A percentile compares a stretch with the other conserved stretches of the same genome.
Evolutionary conservation across 2,888 invertebrate genomes (phyloP).

Genomic region (Apotomis capreana): DNA sequence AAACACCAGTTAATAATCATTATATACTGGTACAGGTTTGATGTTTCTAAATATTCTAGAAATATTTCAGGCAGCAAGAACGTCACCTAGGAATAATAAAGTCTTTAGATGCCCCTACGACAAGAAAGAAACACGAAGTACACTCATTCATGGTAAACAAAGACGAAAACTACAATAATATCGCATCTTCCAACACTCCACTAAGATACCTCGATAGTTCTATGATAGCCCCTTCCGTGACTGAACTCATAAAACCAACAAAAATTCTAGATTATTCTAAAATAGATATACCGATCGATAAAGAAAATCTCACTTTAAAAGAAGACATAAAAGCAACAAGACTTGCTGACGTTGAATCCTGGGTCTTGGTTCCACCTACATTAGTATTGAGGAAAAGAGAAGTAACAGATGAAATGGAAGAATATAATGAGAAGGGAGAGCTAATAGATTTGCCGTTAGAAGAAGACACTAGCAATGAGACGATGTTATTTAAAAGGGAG

Average conservation of each 20-base stretch:
- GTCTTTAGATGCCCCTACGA: conserved; percentile 73
- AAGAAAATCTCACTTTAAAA: conserved; percentile 51
- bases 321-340: conserved; percentile 63
- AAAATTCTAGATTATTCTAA: conserved; percentile 38
- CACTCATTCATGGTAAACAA: conserved; percentile 75
- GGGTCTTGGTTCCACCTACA: conserved; percentile 73
- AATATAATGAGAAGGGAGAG: conserved; percentile 59
- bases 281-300: conserved; percentile 51
- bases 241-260: conserved; percentile 30
- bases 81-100: conserved; percentile 89
- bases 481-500: conserved; percentile 71
- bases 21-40: not conserved
- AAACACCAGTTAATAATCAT: no score
- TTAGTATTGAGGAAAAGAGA: conserved; percentile 68
- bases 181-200: conserved; percentile 58
- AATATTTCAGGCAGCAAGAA: conserved; percentile 88
- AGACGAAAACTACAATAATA: conserved; percentile 59
- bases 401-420: conserved; percentile 55
- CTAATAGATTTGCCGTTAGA: conserved; percentile 74
- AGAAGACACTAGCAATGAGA: conserved; percentile 67
- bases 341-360: conserved; percentile 64
- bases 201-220: conserved; percentile 68
- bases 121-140: conserved; percentile 78
- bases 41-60: not conserved
- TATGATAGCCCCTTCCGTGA: conserved; percentile 47